phyloP scores from a whole-genome alignment of 2,797 vertebrate genomes.

The Hoplostethus mediterraneus region DNA sequence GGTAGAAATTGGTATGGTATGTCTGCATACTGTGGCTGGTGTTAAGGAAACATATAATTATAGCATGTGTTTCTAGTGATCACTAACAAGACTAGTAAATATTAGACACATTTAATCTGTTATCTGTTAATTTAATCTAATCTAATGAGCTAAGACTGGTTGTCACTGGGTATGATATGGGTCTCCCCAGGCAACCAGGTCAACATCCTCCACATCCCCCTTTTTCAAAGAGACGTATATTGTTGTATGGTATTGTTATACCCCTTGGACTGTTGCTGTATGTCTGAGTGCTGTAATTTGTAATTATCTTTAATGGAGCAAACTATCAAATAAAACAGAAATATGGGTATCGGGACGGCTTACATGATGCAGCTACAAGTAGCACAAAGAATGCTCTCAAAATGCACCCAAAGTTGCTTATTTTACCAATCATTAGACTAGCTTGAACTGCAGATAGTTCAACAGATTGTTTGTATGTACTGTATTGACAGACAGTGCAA shows the following conservation, averaged over 20 bases:
- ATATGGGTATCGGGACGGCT: too few relatives aligned
- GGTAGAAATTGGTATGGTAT: background rate
- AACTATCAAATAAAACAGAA: too few relatives aligned
- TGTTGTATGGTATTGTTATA: background rate
- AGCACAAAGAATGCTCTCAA: background rate
- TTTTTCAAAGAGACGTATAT: too few relatives aligned
- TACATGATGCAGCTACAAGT: background rate
- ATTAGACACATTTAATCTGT: background rate
- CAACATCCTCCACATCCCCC: too few relatives aligned
- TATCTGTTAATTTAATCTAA: too few relatives aligned
- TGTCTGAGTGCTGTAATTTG: too few relatives aligned
- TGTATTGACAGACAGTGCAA: background rate
- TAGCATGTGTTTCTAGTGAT: too few relatives aligned
- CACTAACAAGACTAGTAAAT: background rate
- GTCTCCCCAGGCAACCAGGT: too few relatives aligned
- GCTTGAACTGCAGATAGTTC: background rate
- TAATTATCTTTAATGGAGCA: too few relatives aligned
- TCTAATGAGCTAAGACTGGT: background rate
- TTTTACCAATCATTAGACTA: background rate
- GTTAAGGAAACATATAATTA: background rate
- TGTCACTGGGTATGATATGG: too few relatives aligned
- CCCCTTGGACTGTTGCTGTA: too few relatives aligned
- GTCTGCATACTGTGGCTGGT: background rate
- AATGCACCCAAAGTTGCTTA: background rate
- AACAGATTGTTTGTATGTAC: background rate